A percentile compares a stretch with the other conserved stretches of the same genome.
Conservation (phyloP, 2,113 vertebrate genomes). For the Poecilia latipinna region DNA sequence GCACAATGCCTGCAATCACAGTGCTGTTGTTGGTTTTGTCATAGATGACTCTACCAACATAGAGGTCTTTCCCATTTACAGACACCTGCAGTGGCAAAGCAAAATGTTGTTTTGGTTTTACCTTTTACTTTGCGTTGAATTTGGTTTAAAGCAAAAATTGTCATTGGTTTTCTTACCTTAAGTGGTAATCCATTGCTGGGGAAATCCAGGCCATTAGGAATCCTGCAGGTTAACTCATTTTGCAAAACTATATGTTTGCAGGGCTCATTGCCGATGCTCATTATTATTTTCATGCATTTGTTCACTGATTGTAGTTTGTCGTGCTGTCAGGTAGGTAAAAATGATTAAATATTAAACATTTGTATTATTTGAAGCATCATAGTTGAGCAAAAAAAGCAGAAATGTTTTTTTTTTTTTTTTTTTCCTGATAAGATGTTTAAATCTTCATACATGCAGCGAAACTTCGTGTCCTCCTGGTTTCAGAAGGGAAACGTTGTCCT, state of each 20-base stretch:
- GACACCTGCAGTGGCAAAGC: slow-evolving; percentile 60
- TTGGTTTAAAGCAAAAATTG: background rate
- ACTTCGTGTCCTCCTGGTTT: slow-evolving; percentile 83
- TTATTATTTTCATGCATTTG: slow-evolving; percentile 85
- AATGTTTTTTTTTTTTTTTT: no score
- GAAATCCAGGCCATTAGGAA: slow-evolving; percentile 80
- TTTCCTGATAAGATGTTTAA: background rate
- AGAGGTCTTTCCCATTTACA: slow-evolving; percentile 77
- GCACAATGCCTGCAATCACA: slow-evolving; percentile 69
- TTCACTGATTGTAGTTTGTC: slow-evolving; percentile 78
- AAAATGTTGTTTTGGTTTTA: background rate
- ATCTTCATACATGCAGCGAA: slow-evolving; percentile 83
- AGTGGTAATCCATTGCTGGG: slow-evolving; percentile 75
- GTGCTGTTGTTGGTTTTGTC: slow-evolving; percentile 33
- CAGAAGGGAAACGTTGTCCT: slow-evolving; percentile 69
- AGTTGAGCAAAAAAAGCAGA: background rate
- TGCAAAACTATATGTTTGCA: slow-evolving; percentile 84
- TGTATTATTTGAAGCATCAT: background rate
- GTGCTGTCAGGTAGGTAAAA: slow-evolving; percentile 78
- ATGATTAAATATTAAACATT: background rate
- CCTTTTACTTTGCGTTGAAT: background rate
- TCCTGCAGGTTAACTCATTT: slow-evolving; percentile 87
- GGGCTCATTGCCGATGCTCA: slow-evolving; percentile 83
- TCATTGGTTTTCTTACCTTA: slow-evolving; percentile 74
- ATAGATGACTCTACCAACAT: slow-evolving; percentile 83